These are phyloP conservation scores for Otolemur garnettii DNA, from an alignment of 2,113 vertebrate genomes.

Conservation along the genomic window DNA sequence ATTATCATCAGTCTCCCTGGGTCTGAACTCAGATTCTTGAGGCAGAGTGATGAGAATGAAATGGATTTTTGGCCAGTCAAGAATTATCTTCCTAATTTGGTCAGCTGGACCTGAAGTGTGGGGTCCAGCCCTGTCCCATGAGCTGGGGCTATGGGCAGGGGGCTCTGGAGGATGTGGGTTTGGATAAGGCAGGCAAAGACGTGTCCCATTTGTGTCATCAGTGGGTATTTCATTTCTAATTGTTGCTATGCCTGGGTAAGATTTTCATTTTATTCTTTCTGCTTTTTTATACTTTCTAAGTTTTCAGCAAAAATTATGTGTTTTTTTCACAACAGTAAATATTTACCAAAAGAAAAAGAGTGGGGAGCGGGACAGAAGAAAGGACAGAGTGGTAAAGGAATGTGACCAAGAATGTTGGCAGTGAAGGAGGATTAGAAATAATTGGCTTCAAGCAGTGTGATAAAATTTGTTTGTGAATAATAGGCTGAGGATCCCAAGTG, in stretches of 20 bases:
- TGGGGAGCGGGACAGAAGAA: background rate
- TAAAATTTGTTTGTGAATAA: background rate
- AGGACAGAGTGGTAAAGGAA: background rate
- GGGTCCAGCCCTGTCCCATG: background rate
- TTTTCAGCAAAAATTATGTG: background rate
- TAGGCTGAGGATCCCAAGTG: background rate
- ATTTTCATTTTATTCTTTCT: constrained; percentile 5
- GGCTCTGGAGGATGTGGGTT: background rate
- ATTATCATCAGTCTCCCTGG: background rate
- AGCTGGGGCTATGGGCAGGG: background rate
- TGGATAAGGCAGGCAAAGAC: background rate
- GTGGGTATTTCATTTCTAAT: background rate
- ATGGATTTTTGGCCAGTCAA: background rate
- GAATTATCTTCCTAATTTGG: background rate
- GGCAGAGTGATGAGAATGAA: background rate
- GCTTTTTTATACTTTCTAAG: background rate
- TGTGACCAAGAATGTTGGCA: background rate
- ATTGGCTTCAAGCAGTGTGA: background rate
- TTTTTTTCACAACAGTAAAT: constrained; percentile 19
- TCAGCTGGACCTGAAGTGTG: background rate
- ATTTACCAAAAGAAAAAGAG: background rate
- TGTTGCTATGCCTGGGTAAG: background rate
- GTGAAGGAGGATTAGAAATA: background rate
- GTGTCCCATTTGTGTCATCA: background rate
- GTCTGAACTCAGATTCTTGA: background rate